Conservation (phyloP, 1,140 invertebrate genomes). For the Drosophila fuyamai region DNA sequence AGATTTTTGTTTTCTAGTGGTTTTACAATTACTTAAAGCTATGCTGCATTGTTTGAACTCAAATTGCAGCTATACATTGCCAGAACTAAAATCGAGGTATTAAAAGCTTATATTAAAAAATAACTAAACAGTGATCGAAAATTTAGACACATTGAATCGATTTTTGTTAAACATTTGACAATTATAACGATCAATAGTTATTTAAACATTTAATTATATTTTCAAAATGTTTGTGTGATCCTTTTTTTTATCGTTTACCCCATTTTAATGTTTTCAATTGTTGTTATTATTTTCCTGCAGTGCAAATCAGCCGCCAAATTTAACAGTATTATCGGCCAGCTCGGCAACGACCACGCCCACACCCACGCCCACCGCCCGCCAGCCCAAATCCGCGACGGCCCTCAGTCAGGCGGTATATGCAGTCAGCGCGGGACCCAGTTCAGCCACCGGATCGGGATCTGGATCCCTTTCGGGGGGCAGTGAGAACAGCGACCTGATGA, state of each 20-base stretch:
- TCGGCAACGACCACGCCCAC: conserved; percentile 59
- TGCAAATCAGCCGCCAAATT: conserved; percentile 77
- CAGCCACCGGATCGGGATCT: conserved; percentile 6
- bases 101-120: background rate
- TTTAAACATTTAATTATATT: too few species aligned
- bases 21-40: conserved; percentile 6
- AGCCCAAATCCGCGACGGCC: conserved; percentile 56
- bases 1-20: conserved; percentile 15
- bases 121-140: too few species aligned
- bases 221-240: too few species aligned
- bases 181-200: too few species aligned
- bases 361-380: conserved; percentile 55
- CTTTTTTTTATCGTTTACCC: background rate
- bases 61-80: conserved; percentile 11
- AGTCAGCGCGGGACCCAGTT: conserved; percentile 16
- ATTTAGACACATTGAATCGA: too few species aligned
- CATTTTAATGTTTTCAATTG: background rate
- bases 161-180: too few species aligned
- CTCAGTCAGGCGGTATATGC: conserved; percentile 64
- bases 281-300: conserved; percentile 40
- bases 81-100: background rate
- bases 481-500: conserved; percentile 81
- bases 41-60: conserved; percentile 13
- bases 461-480: conserved; percentile 30
- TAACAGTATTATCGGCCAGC: conserved; percentile 80